These are phyloP conservation scores for Rotaria macrura DNA, from an alignment of 2,888 invertebrate genomes.

Conservation along the genomic window DNA sequence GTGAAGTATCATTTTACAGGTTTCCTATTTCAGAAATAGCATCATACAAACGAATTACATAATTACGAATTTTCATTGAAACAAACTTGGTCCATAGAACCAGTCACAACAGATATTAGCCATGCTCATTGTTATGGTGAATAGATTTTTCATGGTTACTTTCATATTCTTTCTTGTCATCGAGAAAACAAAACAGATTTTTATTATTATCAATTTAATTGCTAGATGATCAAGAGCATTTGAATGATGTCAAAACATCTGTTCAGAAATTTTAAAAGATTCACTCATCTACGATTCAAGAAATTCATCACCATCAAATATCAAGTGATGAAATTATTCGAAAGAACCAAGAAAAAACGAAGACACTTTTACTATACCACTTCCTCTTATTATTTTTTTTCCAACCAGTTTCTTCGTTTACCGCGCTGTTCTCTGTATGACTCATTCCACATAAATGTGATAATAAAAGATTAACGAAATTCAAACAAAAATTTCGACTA, in stretches of 20 bases:
- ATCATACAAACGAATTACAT: background rate
- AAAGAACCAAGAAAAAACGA: background rate
- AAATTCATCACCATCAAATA: background rate
- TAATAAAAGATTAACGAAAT: no score
- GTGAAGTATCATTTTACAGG: background rate
- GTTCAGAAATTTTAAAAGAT: background rate
- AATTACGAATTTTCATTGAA: background rate
- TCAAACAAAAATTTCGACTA: no score
- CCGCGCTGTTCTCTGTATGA: no score
- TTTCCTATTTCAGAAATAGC: background rate
- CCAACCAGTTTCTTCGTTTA: no score
- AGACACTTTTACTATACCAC: background rate
- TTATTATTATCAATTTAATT: no score
- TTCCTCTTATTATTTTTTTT: background rate
- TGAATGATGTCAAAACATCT: background rate
- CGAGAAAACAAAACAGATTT: background rate
- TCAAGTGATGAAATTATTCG: background rate
- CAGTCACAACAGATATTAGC: background rate
- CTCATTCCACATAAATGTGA: no score
- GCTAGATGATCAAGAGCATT: background rate
- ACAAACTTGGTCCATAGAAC: background rate
- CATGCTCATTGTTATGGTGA: conserved; percentile 4
- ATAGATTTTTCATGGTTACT: background rate
- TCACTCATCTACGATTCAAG: background rate
- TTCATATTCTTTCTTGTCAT: background rate